Conservation (phyloP, 2,888 invertebrate species). For the Augiades crinisus region DNA sequence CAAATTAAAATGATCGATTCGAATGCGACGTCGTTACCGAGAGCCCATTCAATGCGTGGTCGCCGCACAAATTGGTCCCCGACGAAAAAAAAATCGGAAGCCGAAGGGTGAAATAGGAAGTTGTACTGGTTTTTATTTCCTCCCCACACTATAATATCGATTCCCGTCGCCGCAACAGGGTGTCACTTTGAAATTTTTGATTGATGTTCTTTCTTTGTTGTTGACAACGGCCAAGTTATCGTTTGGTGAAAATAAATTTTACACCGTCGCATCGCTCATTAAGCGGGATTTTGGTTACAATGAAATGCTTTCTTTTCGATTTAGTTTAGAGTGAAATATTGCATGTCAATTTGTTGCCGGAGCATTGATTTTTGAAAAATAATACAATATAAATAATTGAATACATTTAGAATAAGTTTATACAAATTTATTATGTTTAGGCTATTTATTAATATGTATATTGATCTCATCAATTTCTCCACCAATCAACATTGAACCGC, state of each 20-base stretch:
- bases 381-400: too few species aligned
- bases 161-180: conserved; percentile 63
- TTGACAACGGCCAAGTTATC: conserved; percentile 32
- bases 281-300: conserved; percentile 4
- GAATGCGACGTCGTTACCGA: conserved; percentile 22
- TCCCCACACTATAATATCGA: conserved; percentile 61
- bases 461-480: too few species aligned
- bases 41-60: conserved; percentile 21
- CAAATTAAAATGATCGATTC: conserved; percentile 28
- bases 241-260: conserved; percentile 48
- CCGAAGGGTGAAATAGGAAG: conserved; percentile 65
- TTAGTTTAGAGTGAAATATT: background rate
- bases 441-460: too few species aligned
- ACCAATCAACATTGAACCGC: too few species aligned
- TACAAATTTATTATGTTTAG: too few species aligned
- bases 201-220: conserved; percentile 58
- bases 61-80: conserved; percentile 26
- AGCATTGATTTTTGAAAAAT: too few species aligned
- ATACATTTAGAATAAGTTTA: too few species aligned
- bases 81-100: conserved; percentile 41
- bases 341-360: background rate
- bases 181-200: conserved; percentile 60
- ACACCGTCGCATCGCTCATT: conserved; percentile 8
- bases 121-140: conserved; percentile 70
- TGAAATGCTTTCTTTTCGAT: background rate